These are phyloP conservation scores for Hormaphis cornu DNA, from an alignment of 1,140 invertebrate genomes.

Conservation along the genomic window DNA sequence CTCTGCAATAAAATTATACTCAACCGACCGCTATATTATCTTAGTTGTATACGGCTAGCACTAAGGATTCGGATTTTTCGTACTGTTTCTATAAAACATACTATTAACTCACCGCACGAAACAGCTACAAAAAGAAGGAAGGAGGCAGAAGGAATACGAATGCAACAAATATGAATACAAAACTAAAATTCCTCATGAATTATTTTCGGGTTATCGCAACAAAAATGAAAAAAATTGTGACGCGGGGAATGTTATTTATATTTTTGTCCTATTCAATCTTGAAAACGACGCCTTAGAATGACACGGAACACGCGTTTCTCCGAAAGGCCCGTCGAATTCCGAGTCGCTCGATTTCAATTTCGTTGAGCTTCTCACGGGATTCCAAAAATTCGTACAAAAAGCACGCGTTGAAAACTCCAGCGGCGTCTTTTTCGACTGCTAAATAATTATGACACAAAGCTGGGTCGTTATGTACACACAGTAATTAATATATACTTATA, in stretches of 20 bases:
- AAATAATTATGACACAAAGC: too few relatives aligned
- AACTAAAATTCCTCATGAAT: background rate
- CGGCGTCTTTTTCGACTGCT: background rate
- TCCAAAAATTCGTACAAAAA: background rate
- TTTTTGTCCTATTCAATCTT: background rate
- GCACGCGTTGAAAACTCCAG: background rate
- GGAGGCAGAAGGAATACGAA: background rate
- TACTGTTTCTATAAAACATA: too few relatives aligned
- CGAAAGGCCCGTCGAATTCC: background rate
- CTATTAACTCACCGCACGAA: too few relatives aligned
- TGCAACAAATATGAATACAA: background rate
- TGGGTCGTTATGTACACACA: too few relatives aligned
- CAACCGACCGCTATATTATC: too few relatives aligned
- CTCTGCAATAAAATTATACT: too few relatives aligned
- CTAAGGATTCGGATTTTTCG: too few relatives aligned
- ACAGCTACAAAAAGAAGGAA: background rate
- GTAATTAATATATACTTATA: too few relatives aligned
- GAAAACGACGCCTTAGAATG: background rate
- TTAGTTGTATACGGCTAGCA: too few relatives aligned
- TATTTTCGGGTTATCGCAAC: background rate
- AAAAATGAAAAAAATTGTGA: background rate
- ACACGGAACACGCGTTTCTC: background rate
- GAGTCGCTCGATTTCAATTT: background rate
- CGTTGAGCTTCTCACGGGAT: background rate
- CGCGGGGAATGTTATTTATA: background rate